These are phyloP conservation scores for Poecilia wingei DNA, from an alignment of 2,797 vertebrate species.

Conservation along the genomic window DNA sequence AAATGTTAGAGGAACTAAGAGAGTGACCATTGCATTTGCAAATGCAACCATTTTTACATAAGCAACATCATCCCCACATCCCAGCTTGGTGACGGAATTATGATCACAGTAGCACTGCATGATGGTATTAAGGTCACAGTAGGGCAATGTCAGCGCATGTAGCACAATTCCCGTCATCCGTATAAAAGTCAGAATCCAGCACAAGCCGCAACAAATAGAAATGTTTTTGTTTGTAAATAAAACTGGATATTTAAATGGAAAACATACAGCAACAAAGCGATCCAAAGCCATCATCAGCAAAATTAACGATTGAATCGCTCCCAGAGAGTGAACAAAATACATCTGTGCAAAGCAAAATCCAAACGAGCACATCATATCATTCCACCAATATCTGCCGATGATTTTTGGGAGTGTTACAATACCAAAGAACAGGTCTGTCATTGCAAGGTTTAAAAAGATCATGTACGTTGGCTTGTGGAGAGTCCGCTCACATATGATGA, in stretches of 20 bases:
- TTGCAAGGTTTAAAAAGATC: slow-evolving; percentile 71
- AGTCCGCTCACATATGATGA: slow-evolving; percentile 60
- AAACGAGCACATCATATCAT: slow-evolving; percentile 56
- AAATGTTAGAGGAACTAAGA: slow-evolving; percentile 65
- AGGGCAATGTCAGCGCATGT: slow-evolving; percentile 62
- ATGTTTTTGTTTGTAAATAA: slow-evolving; percentile 64
- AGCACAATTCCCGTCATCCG: slow-evolving; percentile 33
- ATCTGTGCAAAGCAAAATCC: slow-evolving; percentile 70
- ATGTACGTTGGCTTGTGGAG: slow-evolving; percentile 73
- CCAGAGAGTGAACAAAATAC: slow-evolving; percentile 74
- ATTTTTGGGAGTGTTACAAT: slow-evolving; percentile 71
- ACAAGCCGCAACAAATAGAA: slow-evolving; percentile 44
- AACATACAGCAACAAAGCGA: slow-evolving; percentile 70
- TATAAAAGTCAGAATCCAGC: slow-evolving; percentile 59
- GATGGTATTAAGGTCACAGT: slow-evolving; percentile 73
- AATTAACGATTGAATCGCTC: slow-evolving; percentile 62
- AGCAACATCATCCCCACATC: slow-evolving; percentile 59
- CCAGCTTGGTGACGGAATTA: slow-evolving; percentile 68
- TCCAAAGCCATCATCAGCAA: slow-evolving; percentile 75
- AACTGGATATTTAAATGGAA: slow-evolving; percentile 68
- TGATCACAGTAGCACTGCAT: slow-evolving; percentile 80
- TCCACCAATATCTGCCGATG: slow-evolving; percentile 72
- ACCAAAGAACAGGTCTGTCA: slow-evolving; percentile 71
- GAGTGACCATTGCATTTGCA: slow-evolving; percentile 61
- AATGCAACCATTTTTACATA: slow-evolving; percentile 61